phyloP scores from a whole-genome alignment of 2,888 invertebrate species.

The Agriopis aurantiaria region DNA sequence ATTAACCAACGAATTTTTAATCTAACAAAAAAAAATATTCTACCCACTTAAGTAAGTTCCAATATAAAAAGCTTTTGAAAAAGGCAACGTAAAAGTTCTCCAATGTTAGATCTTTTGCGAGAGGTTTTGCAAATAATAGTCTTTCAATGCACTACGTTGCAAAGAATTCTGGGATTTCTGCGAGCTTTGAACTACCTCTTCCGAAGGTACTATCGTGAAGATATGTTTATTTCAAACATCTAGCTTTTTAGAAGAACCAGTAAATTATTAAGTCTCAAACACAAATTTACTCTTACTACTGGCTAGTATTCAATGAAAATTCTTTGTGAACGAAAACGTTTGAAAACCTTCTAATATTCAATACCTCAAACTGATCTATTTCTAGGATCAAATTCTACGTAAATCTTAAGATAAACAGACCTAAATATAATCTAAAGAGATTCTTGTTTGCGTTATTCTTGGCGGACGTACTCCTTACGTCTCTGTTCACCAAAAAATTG shows the following conservation, averaged over 20 bases:
- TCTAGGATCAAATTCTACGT: conserved; percentile 2
- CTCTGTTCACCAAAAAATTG: conserved; percentile 20
- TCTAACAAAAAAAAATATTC: no score
- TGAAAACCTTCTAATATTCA: background rate
- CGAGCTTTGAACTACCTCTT: background rate
- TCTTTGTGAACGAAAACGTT: background rate
- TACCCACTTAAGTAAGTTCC: no score
- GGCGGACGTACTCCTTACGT: conserved; percentile 23
- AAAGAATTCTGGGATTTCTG: conserved; percentile 1
- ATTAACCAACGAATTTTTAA: no score
- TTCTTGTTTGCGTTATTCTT: conserved; percentile 20
- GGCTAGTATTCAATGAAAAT: background rate
- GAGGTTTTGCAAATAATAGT: conserved; percentile 7
- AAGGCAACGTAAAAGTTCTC: background rate
- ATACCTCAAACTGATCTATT: no score
- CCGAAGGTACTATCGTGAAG: background rate
- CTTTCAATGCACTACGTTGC: conserved; percentile 1
- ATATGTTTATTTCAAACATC: background rate
- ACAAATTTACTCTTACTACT: no score
- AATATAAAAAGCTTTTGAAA: no score
- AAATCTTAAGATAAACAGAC: conserved; percentile 13
- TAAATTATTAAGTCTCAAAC: no score
- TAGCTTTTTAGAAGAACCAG: background rate
- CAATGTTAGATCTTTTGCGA: background rate
- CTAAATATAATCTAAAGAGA: conserved; percentile 22